Base-by-base conservation (phyloP, 2,888 invertebrate species). In the Patella depressa region DNA sequence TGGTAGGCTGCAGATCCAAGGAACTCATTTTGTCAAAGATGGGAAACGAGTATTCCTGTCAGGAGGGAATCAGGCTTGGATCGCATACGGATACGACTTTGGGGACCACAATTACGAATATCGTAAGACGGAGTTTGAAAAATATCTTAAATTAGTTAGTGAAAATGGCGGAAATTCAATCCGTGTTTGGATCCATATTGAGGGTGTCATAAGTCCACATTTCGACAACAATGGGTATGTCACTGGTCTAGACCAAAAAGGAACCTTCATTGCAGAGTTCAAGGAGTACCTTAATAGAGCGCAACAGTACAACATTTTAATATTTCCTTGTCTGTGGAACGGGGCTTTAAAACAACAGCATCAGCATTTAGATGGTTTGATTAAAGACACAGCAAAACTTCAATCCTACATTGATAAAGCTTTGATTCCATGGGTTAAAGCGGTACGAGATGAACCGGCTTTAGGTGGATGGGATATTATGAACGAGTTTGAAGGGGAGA, bases 391-490 rank as follows among this genome's bases (percentile, higher is more conserved):
- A 0, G 72, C 73, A 57, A 89, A 89, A 73, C 83, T 89, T 54
- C 84, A 87, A 79, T 83, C 85, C 29, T 89, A 89, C 78, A 83
- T 89, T 17, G 81, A 86, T 79, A 79, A 87, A 12, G 88, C 86
- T 29, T 80, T 89, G 53, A 82, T 83, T 24, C 88, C 88, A 9
- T 84, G 86, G 85, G 88, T 88, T 5, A 80, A 73, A 7, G 85
- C 82, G 0, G 80, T 88, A 72, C 87, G 86, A 77, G 80, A 81
- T 73, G 81, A 85, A 53, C 87, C 85, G 1, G 87, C 87, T 17
- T 84, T 89, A 1, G 89, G 88, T 3, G 88, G 85, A 7, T 89
- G 88, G 88, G 89, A 89, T 70, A 84, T 89, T 71, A 85, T 88
- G 71, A 89, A 89, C 74, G 89, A 89, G 77, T 85, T 86, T 14